Base-by-base conservation (phyloP, 1,140 invertebrate genomes). In the Pseudomyrmex gracilis region DNA sequence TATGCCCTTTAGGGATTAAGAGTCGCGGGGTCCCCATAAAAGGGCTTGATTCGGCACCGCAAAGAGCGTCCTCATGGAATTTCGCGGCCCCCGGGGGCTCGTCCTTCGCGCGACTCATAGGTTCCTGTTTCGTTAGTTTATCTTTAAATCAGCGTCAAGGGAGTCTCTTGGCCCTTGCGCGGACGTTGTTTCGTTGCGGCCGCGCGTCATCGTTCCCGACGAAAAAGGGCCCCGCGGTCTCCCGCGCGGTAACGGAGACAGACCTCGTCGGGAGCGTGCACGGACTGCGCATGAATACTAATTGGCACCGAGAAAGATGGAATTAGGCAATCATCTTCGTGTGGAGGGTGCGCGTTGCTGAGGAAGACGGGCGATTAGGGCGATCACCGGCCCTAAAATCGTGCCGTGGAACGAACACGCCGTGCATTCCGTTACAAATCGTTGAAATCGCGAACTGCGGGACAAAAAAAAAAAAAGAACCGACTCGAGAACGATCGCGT, bases 1-100 rank as follows among this genome's bases (percentile, higher is more conserved):
- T 93, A 91, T 93, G 92, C 93, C 93, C 93, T 94, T 94, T 93
- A 93, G 93, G 91, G 93, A 91, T 89, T 87, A 90, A 90, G 77
- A 66, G 60, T 85, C 70, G 82, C 58, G 55, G 73, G 24, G n/a
- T 73, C 34, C 61, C 85, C 83, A 53, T 86, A 77, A 88, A 89
- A 85, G 85, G 83, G 49, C 55, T 84, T 51, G 49, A 5, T 20
- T 15, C 43, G 53, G 15, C 67, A 64, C 82, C 86, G 67, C 67
- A 67, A 71, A 89, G 87, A 73, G 67, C 47, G 24, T 53, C 55
- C 34, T 63, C 73, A 51, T 73, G 71, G 68, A 70, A 88, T 85
- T 86, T 90, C 83, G 82, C 74, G 58, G 17, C 10, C 49, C 13
- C 17, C 17, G 49, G 34, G n/a, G 20, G 34, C 13, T 2, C 17